Evolutionary conservation across 2,888 invertebrate species (phyloP).

Genomic region (Ctena decussata): DNA sequence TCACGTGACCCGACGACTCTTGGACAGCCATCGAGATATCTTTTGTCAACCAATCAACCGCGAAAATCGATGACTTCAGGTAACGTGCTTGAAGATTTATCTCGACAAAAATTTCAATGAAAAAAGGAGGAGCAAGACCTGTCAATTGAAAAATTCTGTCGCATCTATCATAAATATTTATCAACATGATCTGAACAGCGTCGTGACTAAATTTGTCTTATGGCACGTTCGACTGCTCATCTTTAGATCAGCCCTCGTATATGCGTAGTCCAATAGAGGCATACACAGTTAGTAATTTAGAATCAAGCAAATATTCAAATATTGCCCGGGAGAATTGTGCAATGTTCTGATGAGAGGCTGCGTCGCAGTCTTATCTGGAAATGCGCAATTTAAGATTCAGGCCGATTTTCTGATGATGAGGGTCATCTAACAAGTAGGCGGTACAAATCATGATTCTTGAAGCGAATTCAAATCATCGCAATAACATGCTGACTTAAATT

Average conservation of each 20-base stretch:
- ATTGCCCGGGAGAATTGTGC: too few species aligned
- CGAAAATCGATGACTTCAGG: slow-evolving; percentile 14
- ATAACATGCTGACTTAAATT: background rate
- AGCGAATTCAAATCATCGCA: background rate
- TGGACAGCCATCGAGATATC: background rate
- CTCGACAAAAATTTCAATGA: background rate
- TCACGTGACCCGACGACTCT: background rate
- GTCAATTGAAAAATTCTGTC: slow-evolving; percentile 7
- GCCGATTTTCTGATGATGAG: too few species aligned
- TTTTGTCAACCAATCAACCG: slow-evolving; percentile 3
- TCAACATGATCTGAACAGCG: background rate
- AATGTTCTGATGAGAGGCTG: too few species aligned
- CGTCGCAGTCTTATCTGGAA: too few species aligned
- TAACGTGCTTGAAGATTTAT: background rate
- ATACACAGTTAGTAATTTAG: too few species aligned
- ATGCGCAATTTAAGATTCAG: too few species aligned
- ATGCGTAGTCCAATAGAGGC: too few species aligned
- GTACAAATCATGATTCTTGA: background rate
- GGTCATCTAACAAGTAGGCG: background rate
- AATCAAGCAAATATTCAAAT: too few species aligned
- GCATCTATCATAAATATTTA: background rate
- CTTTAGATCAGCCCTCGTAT: too few species aligned
- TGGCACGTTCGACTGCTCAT: too few species aligned
- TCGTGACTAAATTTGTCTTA: too few species aligned
- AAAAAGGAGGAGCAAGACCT: background rate